Evolutionary conservation across 2,888 invertebrate genomes (phyloP), one percentile per base, ranked within the genome.

Genomic region (Metellina segmentata): DNA sequence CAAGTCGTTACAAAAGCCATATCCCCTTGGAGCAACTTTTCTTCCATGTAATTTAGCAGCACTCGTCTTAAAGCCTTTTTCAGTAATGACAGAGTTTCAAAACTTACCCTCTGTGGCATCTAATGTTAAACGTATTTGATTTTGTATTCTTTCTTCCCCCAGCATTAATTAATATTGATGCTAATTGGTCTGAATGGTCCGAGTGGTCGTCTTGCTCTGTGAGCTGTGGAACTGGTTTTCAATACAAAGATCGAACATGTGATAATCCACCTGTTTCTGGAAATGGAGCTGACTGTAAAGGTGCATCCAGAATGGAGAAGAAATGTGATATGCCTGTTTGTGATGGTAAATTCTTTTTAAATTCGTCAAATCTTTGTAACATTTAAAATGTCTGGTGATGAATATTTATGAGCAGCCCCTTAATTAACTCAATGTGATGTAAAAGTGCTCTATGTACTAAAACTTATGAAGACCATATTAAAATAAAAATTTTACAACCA

Each of bases 291-390:
- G 95, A 95, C 77, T 95, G 95, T 93, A 96, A 94, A 49, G 97
- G 97, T 0, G 94, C 96, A 1, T 94, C 96, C 0, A 95, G 96
- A 6, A 96, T 97, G 95, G 96, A 96, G 74, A 96, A 97, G 16
- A 96, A 96, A 0, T 98, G 98, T 94, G 97, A 98, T 94, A 96
- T 96, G 4, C 97, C 97, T 85, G 95, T 96, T 0, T 98, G 98
- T 94, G 95, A 96, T 94, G 96, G 96, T 96, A 93, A 93, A 93
- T 91, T 34, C 34, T 34, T 34, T 34, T 34, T 2, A 34, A 34
- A 34, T 4, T 34, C 34, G 34, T 34, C 34, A 34, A 34, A 34
- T 34, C 34, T 34, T 34, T 2, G 34, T 34, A 34, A 34, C 1
- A 34, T 34, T 34, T 34, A 34, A 34, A 34, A 34, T 34, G 34